Conservation (phyloP, 2,797 vertebrate genomes). For the Yasuhikotakia modesta region DNA sequence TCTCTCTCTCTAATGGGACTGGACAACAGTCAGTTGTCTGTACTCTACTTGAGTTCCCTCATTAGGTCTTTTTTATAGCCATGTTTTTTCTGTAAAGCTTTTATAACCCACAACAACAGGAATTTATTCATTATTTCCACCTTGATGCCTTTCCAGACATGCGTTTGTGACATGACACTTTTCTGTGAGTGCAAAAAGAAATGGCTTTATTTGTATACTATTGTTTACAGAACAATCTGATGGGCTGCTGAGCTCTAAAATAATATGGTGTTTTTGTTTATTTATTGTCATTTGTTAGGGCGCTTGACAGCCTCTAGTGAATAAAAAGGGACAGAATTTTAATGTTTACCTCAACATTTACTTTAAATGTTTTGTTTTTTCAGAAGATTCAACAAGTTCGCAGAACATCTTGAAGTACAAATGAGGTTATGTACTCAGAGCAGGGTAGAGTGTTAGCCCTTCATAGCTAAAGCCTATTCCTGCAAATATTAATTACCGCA, state of each 20-base stretch:
- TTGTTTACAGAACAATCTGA: no score
- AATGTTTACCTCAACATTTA: not conserved
- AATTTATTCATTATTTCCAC: not conserved
- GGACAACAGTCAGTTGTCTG: not conserved
- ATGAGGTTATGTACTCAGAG: not conserved
- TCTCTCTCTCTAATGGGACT: no score
- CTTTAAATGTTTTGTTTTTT: not conserved
- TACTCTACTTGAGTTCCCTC: not conserved
- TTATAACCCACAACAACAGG: not conserved
- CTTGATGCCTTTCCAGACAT: no score
- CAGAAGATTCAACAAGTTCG: slow-evolving; percentile 1
- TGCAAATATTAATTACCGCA: slow-evolving; percentile 21
- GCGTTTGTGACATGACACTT: no score
- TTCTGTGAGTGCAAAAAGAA: no score
- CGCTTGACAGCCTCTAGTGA: not conserved
- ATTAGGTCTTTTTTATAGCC: not conserved
- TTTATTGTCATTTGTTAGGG: no score
- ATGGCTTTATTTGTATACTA: no score
- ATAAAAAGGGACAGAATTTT: no score
- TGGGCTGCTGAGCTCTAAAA: no score
- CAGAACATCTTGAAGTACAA: slow-evolving; percentile 6
- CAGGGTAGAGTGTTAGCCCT: not conserved
- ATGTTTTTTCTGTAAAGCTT: no score
- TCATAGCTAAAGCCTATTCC: not conserved
- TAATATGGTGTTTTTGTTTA: no score